Evolutionary conservation across 2,113 vertebrate species (phyloP), one percentile per base, ranked within the genome.

Genomic region (Uria lomvia): DNA sequence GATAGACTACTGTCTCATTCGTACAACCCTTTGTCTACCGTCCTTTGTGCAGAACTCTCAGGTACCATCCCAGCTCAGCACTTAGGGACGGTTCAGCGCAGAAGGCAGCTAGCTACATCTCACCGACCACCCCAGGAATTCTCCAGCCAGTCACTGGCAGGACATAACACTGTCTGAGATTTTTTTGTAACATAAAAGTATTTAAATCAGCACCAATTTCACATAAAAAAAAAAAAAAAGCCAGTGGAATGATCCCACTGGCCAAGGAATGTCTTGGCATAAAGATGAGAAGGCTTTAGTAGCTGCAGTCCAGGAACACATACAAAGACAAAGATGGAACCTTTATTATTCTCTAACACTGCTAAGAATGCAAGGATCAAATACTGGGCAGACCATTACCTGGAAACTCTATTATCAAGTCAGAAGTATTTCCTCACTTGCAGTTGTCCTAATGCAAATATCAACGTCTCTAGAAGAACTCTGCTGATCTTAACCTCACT

Each of bases 301-400:
- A 95, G 85, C 83, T 78, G 63, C 62, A 86, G 67, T 49, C 62
- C 68, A 90, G 43, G 79, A 85, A 96, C 97, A 92, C 70, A 80
- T 2, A 70, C 4, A 15, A 79, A 45, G 13, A n/a, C 47, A 7
- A 56, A 84, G 49, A 5, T 53, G 60, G 38, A 70, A 50, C 34
- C 73, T 72, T 75, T 9, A 38, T 34, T 40, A 76, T 53, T 76
- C 62, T 55, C 42, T 42, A 71, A 27, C 18, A n/a, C 38, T 38
- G 20, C 70, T 82, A 40, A 42, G 24, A 43, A 87, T 13, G 26
- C 16, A 80, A 72, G 8, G 42, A 88, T 50, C 34, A 76, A 49
- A 59, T 9, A 34, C 14, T 38, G 56, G 45, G 42, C 38, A 84
- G 40, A 67, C 15, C 30, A 34, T 38, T 80, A 89, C 30, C 86